Percentiles rank a stretch among this genome's conserved stretches.
Conservation (phyloP, 2,797 vertebrate species). For the Lophotriccus pileatus region DNA sequence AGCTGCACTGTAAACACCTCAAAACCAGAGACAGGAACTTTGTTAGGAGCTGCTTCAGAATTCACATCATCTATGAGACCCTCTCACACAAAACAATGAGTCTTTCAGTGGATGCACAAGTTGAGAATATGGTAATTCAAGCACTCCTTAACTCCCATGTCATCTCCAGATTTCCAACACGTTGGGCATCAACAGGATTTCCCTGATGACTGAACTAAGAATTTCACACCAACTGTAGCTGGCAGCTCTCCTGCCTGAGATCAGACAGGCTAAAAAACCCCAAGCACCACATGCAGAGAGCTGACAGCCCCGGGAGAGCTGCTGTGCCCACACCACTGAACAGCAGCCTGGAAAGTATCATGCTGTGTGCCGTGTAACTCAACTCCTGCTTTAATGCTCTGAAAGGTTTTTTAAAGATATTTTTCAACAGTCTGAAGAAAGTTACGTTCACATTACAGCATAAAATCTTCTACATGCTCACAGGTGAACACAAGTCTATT, state of each 20-base stretch:
- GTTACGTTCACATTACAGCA: background rate
- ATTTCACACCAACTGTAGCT: background rate
- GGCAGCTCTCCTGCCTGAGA: background rate
- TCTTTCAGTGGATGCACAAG: background rate
- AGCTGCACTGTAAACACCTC: slow-evolving; percentile 93
- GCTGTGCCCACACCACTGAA: background rate
- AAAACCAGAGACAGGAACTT: background rate
- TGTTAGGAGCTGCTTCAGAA: background rate
- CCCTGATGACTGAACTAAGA: background rate
- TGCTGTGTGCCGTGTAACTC: background rate
- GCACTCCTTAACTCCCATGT: background rate
- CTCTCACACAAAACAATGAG: background rate
- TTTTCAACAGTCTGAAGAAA: background rate
- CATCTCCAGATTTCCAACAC: background rate
- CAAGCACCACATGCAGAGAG: background rate
- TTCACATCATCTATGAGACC: background rate
- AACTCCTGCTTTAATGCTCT: background rate
- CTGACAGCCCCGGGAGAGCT: background rate
- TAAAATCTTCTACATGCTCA: background rate
- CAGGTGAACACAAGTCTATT: background rate
- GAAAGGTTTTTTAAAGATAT: accelerated
- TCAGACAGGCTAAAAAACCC: background rate
- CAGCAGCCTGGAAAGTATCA: background rate
- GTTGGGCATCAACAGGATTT: background rate
- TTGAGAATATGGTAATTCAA: background rate